Evolutionary conservation across 2,113 vertebrate genomes (phyloP).

Genomic region (Baryphthengus martii): DNA sequence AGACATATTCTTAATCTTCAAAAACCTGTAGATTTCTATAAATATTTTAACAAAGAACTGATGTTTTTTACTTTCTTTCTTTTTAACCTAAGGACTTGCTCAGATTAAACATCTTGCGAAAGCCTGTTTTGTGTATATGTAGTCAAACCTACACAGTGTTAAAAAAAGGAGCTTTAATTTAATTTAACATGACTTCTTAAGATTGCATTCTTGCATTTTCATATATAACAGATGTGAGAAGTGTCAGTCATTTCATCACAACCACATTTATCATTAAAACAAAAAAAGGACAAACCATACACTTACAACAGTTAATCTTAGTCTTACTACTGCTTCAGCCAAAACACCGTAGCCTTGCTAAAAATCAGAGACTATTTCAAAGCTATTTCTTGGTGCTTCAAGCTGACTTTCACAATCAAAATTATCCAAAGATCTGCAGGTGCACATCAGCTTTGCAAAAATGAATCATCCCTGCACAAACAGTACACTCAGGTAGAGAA

Average conservation of each 20-base stretch:
- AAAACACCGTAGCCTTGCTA: neutral
- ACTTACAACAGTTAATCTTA: neutral
- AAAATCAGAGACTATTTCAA: neutral
- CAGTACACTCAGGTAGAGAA: neutral
- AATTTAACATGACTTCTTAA: neutral
- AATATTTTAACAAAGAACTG: constrained; percentile 33
- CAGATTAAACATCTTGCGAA: neutral
- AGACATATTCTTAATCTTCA: constrained; percentile 11
- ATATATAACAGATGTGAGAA: neutral
- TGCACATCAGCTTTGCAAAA: neutral
- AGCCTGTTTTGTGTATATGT: neutral
- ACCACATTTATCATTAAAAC: neutral
- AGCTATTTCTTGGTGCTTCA: neutral
- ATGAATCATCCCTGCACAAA: neutral
- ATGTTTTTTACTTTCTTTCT: neutral
- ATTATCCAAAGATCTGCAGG: neutral
- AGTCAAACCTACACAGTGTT: neutral
- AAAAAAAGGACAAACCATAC: neutral
- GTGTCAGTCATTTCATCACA: neutral
- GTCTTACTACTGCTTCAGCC: neutral
- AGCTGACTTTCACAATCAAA: neutral
- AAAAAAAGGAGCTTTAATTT: neutral
- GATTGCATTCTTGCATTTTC: neutral
- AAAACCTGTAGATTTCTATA: constrained; percentile 22
- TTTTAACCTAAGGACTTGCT: neutral